Evolutionary conservation across 2,888 invertebrate species (phyloP).

Genomic region (Drosophila mimetica): DNA sequence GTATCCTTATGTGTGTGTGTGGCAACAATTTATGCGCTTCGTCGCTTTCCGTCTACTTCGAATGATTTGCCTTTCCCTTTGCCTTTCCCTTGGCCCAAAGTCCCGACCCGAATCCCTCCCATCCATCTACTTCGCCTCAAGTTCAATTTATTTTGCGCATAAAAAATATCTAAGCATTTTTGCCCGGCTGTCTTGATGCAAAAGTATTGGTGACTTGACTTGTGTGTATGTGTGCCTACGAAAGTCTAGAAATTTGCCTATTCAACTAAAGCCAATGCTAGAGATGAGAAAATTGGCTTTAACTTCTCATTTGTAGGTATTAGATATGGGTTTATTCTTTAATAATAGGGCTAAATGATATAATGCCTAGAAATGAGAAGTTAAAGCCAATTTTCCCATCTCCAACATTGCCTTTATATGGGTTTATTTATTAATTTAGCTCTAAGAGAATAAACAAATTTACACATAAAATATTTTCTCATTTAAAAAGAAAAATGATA

Average conservation of each 20-base stretch:
- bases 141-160: slow-evolving; percentile 73
- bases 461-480: no score
- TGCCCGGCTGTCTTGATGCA: slow-evolving; percentile 33
- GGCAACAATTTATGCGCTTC: slow-evolving; percentile 75
- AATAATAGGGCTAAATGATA: no score
- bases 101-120: slow-evolving; percentile 11
- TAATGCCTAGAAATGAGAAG: not conserved
- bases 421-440: no score
- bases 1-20: no score
- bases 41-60: slow-evolving; percentile 74
- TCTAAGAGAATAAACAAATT: no score
- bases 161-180: slow-evolving; percentile 68
- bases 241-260: slow-evolving; percentile 40
- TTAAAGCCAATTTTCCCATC: slow-evolving; percentile 11
- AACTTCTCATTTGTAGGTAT: not conserved
- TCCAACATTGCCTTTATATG: slow-evolving; percentile 26
- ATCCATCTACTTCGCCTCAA: slow-evolving; percentile 22
- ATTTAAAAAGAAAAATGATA: no score
- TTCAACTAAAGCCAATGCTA: slow-evolving; percentile 30
- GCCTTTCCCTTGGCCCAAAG: not conserved
- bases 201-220: slow-evolving; percentile 52
- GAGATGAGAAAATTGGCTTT: slow-evolving; percentile 19
- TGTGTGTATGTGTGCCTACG: slow-evolving; percentile 12
- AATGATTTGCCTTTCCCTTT: slow-evolving; percentile 59
- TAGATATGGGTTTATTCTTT: not conserved